Conservation (phyloP, 2,888 invertebrate species). For the Deilephila elpenor region DNA sequence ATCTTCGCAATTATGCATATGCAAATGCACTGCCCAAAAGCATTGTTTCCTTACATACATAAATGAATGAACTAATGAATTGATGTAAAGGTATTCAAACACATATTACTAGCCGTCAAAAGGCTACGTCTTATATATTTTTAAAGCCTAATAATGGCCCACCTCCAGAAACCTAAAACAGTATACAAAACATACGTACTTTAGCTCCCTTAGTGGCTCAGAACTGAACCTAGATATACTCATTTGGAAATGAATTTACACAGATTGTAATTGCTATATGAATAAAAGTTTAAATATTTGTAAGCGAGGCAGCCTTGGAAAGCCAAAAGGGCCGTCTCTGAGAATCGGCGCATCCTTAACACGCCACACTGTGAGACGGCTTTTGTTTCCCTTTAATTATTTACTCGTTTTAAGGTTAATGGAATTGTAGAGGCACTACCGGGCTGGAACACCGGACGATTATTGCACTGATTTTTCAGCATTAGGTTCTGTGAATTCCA, state of each 20-base stretch:
- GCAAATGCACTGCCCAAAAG: too few species aligned
- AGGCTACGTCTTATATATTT: too few species aligned
- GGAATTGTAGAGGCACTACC: slow-evolving; percentile 33
- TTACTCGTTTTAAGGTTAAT: slow-evolving; percentile 57
- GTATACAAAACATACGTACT: too few species aligned
- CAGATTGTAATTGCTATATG: background rate
- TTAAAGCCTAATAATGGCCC: too few species aligned
- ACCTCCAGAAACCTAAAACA: too few species aligned
- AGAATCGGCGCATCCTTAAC: slow-evolving; percentile 64
- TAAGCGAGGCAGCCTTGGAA: slow-evolving; percentile 1
- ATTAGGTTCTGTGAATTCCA: background rate
- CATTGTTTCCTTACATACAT: too few species aligned
- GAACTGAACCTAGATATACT: background rate
- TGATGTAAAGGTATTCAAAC: too few species aligned
- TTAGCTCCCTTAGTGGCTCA: background rate
- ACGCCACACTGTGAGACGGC: slow-evolving; percentile 48
- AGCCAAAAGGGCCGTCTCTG: slow-evolving; percentile 42
- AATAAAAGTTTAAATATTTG: background rate
- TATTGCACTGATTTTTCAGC: background rate
- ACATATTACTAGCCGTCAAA: too few species aligned
- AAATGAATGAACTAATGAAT: too few species aligned
- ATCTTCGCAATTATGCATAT: too few species aligned
- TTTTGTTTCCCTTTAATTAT: slow-evolving; percentile 66
- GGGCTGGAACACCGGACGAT: background rate
- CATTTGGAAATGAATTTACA: background rate